Evolutionary conservation across 1,140 invertebrate genomes (phyloP).

Genomic region (Venustaconcha ellipsiformis): DNA sequence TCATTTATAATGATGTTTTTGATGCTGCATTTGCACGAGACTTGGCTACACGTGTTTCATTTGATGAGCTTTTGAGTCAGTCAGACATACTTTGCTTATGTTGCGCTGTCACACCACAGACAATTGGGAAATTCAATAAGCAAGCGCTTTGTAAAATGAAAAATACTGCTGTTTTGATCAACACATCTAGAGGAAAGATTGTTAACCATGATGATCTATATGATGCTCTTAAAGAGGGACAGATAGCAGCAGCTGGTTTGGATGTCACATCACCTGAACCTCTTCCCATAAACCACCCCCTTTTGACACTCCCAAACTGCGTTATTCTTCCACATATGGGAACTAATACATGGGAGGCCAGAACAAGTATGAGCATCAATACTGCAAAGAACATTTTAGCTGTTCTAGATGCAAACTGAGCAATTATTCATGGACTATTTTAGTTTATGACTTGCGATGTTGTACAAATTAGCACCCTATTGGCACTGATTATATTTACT

Average conservation of each 20-base stretch:
- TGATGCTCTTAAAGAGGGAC: slow-evolving; percentile 52
- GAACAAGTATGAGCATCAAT: slow-evolving; percentile 26
- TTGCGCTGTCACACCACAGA: slow-evolving; percentile 46
- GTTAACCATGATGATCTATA: slow-evolving; percentile 51
- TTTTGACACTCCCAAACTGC: slow-evolving; percentile 32
- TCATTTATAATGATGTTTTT: slow-evolving; percentile 79
- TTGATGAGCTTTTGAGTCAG: slow-evolving; percentile 48
- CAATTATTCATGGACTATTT: too few relatives aligned
- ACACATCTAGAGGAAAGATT: slow-evolving; percentile 50
- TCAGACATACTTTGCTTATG: slow-evolving; percentile 58
- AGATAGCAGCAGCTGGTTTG: slow-evolving; percentile 39
- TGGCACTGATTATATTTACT: too few relatives aligned
- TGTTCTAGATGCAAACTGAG: slow-evolving; percentile 3
- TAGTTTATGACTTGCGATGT: too few relatives aligned
- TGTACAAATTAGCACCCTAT: too few relatives aligned
- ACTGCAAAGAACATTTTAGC: slow-evolving; percentile 30
- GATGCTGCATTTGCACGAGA: slow-evolving; percentile 72
- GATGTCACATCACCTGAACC: slow-evolving; percentile 51
- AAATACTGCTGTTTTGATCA: slow-evolving; percentile 65
- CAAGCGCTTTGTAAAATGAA: slow-evolving; percentile 55
- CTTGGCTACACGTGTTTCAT: slow-evolving; percentile 77
- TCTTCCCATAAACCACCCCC: slow-evolving; percentile 33
- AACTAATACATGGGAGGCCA: slow-evolving; percentile 23
- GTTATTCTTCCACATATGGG: slow-evolving; percentile 40
- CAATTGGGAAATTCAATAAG: slow-evolving; percentile 46